Evolutionary conservation across 1,140 invertebrate genomes (phyloP), one percentile per base, ranked within the genome.

Genomic region (Philotrypesis tridentata): DNA sequence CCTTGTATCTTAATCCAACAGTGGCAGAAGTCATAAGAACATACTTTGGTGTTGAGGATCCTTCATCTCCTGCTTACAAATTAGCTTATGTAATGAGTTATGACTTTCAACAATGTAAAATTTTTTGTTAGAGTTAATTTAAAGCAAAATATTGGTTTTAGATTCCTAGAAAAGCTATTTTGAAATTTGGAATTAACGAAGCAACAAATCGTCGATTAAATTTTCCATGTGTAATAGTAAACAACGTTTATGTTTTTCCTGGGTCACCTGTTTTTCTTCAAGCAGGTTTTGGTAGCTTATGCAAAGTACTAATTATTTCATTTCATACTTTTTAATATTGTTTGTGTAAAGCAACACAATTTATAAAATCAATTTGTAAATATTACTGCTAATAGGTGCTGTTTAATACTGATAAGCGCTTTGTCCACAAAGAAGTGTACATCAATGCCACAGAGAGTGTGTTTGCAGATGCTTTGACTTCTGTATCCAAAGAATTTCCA

Each of bases 231-330:
- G 93, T 97, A 60, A 92, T 90, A 70, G 88, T 96, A 11, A 87
- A 92, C 67, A 97, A 97, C 91, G 95, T 97, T 3, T 95, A 94
- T 84, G 93, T 96, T 67, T 96, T 97, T 86, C 96, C 96, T 48
- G 96, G 96, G 12, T 94, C 96, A 67, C 96, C 96, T 14, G 89
- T 92, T 79, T 94, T 95, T 85, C 89, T 96, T 67, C 90, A 95
- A 85, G 90, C 88, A 73, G 91, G 92, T n/a, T 96, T 96, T 82
- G 84, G 85, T n/a, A 86, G 85, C 70, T 86, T 94, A 29, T 90
- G 83, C 65, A 86, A 90, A 86, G 91, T 92, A 90, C 82, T 83
- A 29, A 61, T 78, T 27, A 63, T 43, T 27, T 33, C 33, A 43
- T 73, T 74, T 82, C 75, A 73, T 67, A 27, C 65, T 55, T 21